A percentile compares a stretch with the other conserved stretches of the same genome.
Conservation (phyloP, 2,888 invertebrate species). For the Ornithoptera alexandrae region DNA sequence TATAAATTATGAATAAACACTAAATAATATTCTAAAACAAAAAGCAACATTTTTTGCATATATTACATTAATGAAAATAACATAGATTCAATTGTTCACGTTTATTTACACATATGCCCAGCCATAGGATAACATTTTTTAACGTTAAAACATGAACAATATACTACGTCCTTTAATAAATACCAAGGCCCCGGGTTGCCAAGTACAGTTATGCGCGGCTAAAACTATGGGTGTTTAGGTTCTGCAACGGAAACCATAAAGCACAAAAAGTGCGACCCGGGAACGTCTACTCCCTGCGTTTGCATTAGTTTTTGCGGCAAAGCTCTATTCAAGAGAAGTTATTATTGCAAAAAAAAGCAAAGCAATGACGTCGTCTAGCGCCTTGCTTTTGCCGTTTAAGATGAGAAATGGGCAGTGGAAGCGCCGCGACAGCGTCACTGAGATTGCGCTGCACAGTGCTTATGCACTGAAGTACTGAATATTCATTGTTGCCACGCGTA, state of each 20-base stretch:
- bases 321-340: constrained; percentile 18
- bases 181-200: constrained; percentile 22
- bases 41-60: not conserved
- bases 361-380: constrained; percentile 39
- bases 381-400: constrained; percentile 65
- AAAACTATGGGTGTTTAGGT: constrained; percentile 25
- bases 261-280: constrained; percentile 18
- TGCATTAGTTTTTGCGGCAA: constrained; percentile 14
- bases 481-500: constrained; percentile 62
- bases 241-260: constrained; percentile 18
- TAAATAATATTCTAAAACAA: not conserved
- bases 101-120: not conserved
- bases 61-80: not conserved
- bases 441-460: constrained; percentile 69
- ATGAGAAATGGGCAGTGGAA: constrained; percentile 72
- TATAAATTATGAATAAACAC: no score
- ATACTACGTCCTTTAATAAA: constrained; percentile 26
- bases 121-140: not conserved
- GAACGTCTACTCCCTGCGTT: constrained; percentile 14
- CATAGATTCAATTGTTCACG: not conserved
- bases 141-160: constrained; percentile 12
- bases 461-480: constrained; percentile 71
- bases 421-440: constrained; percentile 60
- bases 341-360: constrained; percentile 41
- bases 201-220: constrained; percentile 23